Evolutionary conservation across 1,140 invertebrate species (phyloP), one percentile per base, ranked within the genome.

Genomic region (Megalonaias nervosa): DNA sequence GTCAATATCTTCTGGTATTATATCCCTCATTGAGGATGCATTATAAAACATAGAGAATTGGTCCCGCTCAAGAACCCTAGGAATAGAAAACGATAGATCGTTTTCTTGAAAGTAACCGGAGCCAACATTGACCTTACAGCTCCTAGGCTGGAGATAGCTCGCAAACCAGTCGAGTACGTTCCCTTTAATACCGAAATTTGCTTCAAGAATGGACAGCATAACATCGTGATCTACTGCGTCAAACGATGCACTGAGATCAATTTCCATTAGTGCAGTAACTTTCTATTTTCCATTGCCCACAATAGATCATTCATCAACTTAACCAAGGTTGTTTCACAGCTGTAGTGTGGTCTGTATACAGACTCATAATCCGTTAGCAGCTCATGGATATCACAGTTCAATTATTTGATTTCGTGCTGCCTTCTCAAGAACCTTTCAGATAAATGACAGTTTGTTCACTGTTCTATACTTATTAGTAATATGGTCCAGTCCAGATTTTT

Each of bases 371-470:
- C 70, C 15, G n/a, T n/a, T n/a, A n/a, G n/a, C n/a, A n/a, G n/a
- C 31, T 72, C 59, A 38, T 77, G 56, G 12, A 66, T 64, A 71
- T 67, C 67, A 23, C 66, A 58, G 71, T 61, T 69, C 21, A 31
- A 74, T 74, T 15, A 79, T 48, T 64, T 48, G 62, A 58, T 73
- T 65, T 5, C 69, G 26, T 56, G 67, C 71, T 26, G 71, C 55
- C 48, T 74, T 79, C 70, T 79, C 77, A 58, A 79, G 69, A 58
- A 79, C 57, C 65, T 79, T 79, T 60, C 70, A 74, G 66, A 79
- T 19, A 55, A 71, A 71, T 4, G 69, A 61, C 15, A 71, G 21
- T 19, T 71, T 71, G 31, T 59, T n/a, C n/a, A n/a, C n/a, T n/a
- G n/a, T n/a, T n/a, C n/a, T n/a, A n/a, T n/a, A n/a, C n/a, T n/a